Evolutionary conservation across 1,140 invertebrate species (phyloP).

Genomic region (Vollenhovia emeryi): DNA sequence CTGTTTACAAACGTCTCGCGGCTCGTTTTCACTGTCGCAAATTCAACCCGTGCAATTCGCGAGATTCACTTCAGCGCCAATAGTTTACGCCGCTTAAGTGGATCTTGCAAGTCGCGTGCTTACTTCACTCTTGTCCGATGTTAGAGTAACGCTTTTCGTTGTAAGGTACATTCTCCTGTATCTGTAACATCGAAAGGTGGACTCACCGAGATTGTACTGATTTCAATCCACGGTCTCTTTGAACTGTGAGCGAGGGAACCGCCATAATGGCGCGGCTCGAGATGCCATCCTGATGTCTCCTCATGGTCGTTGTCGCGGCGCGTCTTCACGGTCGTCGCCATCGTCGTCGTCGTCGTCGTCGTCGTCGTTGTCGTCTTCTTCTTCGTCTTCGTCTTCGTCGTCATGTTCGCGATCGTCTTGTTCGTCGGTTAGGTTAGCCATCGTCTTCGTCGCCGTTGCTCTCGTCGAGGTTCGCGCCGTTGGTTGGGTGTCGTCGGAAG

Average conservation of each 20-base stretch:
- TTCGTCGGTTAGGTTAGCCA: slow-evolving; percentile 63
- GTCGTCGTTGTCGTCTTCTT: slow-evolving; percentile 4
- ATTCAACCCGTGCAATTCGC: neutral
- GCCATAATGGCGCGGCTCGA: slow-evolving; percentile 3
- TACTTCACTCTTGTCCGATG: neutral
- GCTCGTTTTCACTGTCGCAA: neutral
- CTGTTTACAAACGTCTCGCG: neutral
- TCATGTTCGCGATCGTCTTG: slow-evolving; percentile 28
- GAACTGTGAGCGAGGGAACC: neutral
- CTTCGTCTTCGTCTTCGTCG: slow-evolving; percentile 14
- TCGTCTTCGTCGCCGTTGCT: slow-evolving; percentile 51
- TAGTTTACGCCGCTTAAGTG: neutral
- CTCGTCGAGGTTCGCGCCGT: slow-evolving; percentile 54
- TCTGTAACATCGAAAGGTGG: slow-evolving; percentile 44
- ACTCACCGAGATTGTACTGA: slow-evolving; percentile 40
- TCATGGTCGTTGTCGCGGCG: slow-evolving; percentile 8
- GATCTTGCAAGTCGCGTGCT: neutral
- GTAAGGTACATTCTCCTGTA: neutral
- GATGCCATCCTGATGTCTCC: neutral
- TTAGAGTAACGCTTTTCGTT: neutral
- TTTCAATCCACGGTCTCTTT: neutral
- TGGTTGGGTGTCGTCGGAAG: slow-evolving; percentile 65
- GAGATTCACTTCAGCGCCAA: neutral
- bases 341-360: slow-evolving; percentile 17
- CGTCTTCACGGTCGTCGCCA: slow-evolving; percentile 28